Evolutionary conservation across 1,140 invertebrate species (phyloP).

Genomic region (Solenopsis invicta): DNA sequence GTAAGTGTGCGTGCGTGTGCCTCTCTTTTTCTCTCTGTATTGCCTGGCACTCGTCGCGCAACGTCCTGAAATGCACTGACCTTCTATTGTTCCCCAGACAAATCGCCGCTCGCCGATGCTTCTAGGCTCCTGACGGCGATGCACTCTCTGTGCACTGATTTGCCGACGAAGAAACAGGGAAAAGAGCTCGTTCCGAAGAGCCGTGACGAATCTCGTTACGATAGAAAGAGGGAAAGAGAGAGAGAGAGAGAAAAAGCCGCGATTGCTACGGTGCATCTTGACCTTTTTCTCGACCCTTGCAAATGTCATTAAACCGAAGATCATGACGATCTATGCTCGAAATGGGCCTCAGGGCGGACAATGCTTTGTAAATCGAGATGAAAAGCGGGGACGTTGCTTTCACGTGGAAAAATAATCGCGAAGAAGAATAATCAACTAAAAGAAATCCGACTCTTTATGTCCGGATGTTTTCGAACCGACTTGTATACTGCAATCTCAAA

Average conservation of each 20-base stretch:
- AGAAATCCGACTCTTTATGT: background rate
- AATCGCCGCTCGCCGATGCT: conserved; percentile 66
- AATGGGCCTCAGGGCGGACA: conserved; percentile 46
- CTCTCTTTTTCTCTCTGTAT: background rate
- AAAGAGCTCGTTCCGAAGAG: conserved; percentile 55
- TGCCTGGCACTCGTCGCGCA: conserved; percentile 39
- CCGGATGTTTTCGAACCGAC: background rate
- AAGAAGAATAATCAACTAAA: background rate
- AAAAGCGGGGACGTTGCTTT: background rate
- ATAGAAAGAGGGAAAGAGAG: background rate
- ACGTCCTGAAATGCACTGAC: conserved; percentile 74
- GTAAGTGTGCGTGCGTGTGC: background rate
- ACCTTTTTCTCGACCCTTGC: conserved; percentile 71
- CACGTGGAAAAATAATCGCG: background rate
- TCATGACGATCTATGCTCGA: conserved; percentile 57
- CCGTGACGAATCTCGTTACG: conserved; percentile 54
- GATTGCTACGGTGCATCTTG: conserved; percentile 66
- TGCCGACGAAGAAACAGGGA: conserved; percentile 43
- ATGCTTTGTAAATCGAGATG: background rate
- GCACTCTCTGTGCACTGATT: conserved; percentile 64
- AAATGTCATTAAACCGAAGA: conserved; percentile 75
- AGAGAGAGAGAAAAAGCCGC: background rate
- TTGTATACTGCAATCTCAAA: background rate
- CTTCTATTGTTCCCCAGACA: conserved; percentile 77
- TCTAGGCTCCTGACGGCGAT: conserved; percentile 54